Percentiles rank a stretch among this genome's conserved stretches.
Conservation (phyloP, 2,113 vertebrate genomes). For the Raja brachyura region DNA sequence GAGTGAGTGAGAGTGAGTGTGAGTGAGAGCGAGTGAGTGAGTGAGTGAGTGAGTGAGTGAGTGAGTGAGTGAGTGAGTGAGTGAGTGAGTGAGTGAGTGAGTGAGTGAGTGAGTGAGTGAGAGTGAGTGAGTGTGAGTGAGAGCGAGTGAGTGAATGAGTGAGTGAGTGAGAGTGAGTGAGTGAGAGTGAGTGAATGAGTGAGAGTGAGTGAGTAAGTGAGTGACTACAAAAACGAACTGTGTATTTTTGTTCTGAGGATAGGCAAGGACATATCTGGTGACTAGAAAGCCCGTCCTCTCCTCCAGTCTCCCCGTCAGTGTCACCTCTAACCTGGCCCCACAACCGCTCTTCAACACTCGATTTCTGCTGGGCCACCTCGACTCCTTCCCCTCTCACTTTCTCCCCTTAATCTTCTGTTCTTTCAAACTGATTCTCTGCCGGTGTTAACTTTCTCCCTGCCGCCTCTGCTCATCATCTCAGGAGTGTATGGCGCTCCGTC, state of each 20-base stretch:
- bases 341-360: background rate
- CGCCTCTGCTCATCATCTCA: background rate
- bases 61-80: too few relatives aligned
- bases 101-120: too few relatives aligned
- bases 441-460: background rate
- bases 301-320: background rate
- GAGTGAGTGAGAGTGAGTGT: too few relatives aligned
- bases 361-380: background rate
- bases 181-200: too few relatives aligned
- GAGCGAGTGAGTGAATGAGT: too few relatives aligned
- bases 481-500: background rate
- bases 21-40: too few relatives aligned
- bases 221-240: background rate
- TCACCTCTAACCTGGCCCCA: background rate
- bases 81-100: too few relatives aligned
- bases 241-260: background rate
- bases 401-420: background rate
- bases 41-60: too few relatives aligned
- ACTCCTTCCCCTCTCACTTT: background rate
- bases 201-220: too few relatives aligned
- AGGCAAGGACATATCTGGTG: background rate
- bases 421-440: background rate
- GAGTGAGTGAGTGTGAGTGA: too few relatives aligned
- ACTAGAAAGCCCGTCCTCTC: background rate
- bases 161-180: too few relatives aligned